Percentiles rank a stretch among this genome's conserved stretches.
phyloP scores from a whole-genome alignment of 1,140 invertebrate species.

The Mizuhopecten yessoensis region DNA sequence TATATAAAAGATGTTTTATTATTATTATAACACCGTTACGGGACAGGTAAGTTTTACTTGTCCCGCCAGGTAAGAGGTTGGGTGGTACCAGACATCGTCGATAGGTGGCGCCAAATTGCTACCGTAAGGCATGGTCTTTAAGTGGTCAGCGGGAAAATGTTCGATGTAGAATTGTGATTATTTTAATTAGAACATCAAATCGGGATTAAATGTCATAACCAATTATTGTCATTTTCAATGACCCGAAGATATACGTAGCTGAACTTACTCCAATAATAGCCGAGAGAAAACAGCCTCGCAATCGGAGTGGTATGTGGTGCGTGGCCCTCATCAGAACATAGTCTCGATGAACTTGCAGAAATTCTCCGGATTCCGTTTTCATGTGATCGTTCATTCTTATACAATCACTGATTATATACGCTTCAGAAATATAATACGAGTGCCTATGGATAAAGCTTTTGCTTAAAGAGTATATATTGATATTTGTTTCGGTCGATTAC shows the following conservation, averaged over 20 bases:
- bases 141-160: constrained; percentile 25
- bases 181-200: constrained; percentile 40
- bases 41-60: neutral
- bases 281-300: neutral
- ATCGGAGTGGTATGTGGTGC: neutral
- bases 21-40: neutral
- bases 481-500: no score
- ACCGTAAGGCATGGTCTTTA: constrained; percentile 32
- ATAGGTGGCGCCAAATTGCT: neutral
- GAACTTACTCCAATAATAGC: neutral
- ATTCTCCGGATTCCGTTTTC: neutral
- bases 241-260: constrained; percentile 9
- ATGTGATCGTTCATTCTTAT: no score
- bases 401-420: no score
- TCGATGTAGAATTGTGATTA: constrained; percentile 28
- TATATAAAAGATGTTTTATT: constrained; percentile 23
- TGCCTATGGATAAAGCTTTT: no score
- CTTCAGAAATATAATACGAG: no score
- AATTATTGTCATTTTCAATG: constrained; percentile 36
- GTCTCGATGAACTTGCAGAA: neutral
- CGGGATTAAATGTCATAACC: constrained; percentile 37
- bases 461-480: no score
- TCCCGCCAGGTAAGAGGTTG: constrained; percentile 6
- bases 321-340: neutral
- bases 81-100: constrained; percentile 9